phyloP scores from a whole-genome alignment of 1,140 invertebrate genomes.

The Drosophila santomea region DNA sequence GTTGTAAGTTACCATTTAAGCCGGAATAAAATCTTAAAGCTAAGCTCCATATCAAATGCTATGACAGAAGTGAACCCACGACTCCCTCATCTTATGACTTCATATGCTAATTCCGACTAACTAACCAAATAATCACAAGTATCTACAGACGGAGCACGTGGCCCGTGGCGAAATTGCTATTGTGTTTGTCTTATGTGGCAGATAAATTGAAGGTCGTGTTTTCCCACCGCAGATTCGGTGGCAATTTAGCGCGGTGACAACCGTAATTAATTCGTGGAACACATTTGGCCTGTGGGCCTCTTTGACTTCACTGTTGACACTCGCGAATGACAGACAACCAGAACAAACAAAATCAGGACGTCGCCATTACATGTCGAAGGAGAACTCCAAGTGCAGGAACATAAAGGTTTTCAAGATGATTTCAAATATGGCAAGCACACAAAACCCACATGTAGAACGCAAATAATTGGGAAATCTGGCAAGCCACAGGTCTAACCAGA shows the following conservation, averaged over 20 bases:
- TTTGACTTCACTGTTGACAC: conserved; percentile 40
- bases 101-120: conserved; percentile 21
- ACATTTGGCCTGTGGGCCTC: conserved; percentile 39
- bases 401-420: conserved; percentile 37
- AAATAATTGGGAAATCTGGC: neutral
- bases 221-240: conserved; percentile 21
- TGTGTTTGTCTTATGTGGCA: conserved; percentile 10
- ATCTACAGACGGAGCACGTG: conserved; percentile 10
- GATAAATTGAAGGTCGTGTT: conserved; percentile 7
- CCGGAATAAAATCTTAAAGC: neutral
- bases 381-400: neutral
- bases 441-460: neutral
- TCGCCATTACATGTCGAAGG: neutral
- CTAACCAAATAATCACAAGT: conserved; percentile 24
- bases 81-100: neutral
- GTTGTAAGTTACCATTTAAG: too few relatives aligned
- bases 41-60: too few relatives aligned
- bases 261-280: conserved; percentile 62
- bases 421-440: conserved; percentile 38
- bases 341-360: conserved; percentile 33
- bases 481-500: neutral
- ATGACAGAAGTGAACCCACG: neutral
- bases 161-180: conserved; percentile 2
- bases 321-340: conserved; percentile 41
- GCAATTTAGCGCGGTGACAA: conserved; percentile 54